Evolutionary conservation across 2,888 invertebrate species (phyloP).

Genomic region (Cerceris ruficornis): DNA sequence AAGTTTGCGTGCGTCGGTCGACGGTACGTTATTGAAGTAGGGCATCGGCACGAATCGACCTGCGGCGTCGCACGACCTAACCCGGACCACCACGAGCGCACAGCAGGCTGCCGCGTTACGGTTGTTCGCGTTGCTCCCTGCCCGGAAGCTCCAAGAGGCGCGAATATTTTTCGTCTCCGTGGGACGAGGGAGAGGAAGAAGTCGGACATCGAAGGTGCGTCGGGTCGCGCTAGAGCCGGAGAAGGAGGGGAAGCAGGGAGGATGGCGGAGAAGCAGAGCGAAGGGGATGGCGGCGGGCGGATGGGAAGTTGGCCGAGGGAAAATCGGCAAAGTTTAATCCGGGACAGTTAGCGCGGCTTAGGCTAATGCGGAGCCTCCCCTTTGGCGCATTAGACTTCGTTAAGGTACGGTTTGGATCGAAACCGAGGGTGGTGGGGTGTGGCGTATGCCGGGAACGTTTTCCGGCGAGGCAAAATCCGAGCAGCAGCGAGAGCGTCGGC

Average conservation of each 20-base stretch:
- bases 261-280: no score
- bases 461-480: slow-evolving; percentile 45
- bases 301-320: background rate
- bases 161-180: no score
- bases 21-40: slow-evolving; percentile 45
- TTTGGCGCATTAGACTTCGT: slow-evolving; percentile 42
- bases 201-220: no score
- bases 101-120: background rate
- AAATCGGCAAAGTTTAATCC: background rate
- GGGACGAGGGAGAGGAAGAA: no score
- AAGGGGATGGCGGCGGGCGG: no score
- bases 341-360: slow-evolving; percentile 6
- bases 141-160: no score
- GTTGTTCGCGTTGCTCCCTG: background rate
- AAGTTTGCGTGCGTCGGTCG: slow-evolving; percentile 47
- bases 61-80: background rate
- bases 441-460: slow-evolving; percentile 20
- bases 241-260: no score
- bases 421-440: slow-evolving; percentile 3
- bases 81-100: background rate
- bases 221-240: no score
- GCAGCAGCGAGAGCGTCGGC: slow-evolving; percentile 1
- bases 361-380: slow-evolving; percentile 14
- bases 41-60: slow-evolving; percentile 46
- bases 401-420: slow-evolving; percentile 18